A percentile compares a stretch with the other conserved stretches of the same genome.
These are phyloP conservation scores for Mus pahari DNA, from an alignment of 2,113 vertebrate genomes.

Conservation along the genomic window DNA sequence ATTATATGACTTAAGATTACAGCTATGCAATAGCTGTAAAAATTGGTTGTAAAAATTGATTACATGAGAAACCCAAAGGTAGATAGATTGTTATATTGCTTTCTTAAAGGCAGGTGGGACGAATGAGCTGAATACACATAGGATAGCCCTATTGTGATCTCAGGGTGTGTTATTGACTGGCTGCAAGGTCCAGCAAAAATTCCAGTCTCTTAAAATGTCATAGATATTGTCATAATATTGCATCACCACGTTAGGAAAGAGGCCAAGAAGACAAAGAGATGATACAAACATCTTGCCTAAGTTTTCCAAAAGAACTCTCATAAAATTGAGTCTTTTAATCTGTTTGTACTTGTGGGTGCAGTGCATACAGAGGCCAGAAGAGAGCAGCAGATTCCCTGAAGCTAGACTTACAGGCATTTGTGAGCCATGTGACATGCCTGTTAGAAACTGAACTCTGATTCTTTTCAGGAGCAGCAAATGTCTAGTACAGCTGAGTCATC, in stretches of 20 bases:
- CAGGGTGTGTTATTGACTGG: neutral
- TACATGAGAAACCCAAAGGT: neutral
- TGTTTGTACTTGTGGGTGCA: neutral
- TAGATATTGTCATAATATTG: neutral
- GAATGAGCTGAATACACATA: neutral
- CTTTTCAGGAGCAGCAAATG: neutral
- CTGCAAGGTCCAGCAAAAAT: neutral
- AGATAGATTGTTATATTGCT: neutral
- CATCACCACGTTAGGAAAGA: neutral
- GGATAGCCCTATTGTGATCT: neutral
- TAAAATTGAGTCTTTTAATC: constrained; percentile 2
- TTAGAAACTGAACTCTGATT: neutral
- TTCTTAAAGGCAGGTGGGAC: neutral
- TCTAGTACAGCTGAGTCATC: neutral
- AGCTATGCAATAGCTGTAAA: neutral
- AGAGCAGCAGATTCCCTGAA: neutral
- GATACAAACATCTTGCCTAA: neutral
- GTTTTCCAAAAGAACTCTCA: constrained; percentile 25
- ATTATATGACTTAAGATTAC: neutral
- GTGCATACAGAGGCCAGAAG: neutral
- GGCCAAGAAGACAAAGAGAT: constrained; percentile 13
- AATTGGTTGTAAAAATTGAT: neutral
- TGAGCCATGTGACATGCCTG: neutral
- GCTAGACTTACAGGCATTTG: neutral
- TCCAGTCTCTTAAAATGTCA: neutral